Conservation (phyloP, 2,113 vertebrate species). For the Oncorhynchus gorbuscha region DNA sequence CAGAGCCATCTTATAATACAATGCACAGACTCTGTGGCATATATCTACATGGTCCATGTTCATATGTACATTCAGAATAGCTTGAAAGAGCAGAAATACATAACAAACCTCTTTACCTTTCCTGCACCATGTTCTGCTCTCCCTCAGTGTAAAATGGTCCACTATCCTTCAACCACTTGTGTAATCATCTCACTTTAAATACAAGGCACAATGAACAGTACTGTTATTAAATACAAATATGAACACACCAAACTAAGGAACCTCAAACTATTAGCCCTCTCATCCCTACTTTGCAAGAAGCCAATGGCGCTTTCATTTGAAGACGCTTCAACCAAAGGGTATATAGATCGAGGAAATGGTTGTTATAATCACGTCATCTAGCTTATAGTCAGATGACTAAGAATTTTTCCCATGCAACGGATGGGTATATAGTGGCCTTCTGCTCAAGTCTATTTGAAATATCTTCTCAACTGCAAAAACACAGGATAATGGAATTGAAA, state of each 20-base stretch:
- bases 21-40: slow-evolving; percentile 99
- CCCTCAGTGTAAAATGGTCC: slow-evolving; percentile 53
- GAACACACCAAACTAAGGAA: slow-evolving; percentile 84
- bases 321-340: slow-evolving; percentile 62
- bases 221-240: slow-evolving; percentile 92
- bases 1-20: slow-evolving; percentile 98
- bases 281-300: slow-evolving; percentile 76
- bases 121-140: slow-evolving; percentile 43
- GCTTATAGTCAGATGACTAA: slow-evolving; percentile 38
- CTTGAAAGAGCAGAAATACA: slow-evolving; percentile 90
- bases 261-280: slow-evolving; percentile 77
- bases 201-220: slow-evolving; percentile 99
- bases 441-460: slow-evolving; percentile 49
- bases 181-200: slow-evolving; percentile 76
- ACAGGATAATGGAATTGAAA: slow-evolving; percentile 3
- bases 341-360: slow-evolving; percentile 53
- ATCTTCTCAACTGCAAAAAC: slow-evolving; percentile 13
- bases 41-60: slow-evolving; percentile 94
- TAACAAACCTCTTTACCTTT: slow-evolving; percentile 73
- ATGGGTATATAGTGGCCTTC: slow-evolving; percentile 42
- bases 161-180: slow-evolving; percentile 49
- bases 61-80: slow-evolving; percentile 96
- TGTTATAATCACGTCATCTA: slow-evolving; percentile 37
- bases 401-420: neutral
- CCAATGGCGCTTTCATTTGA: slow-evolving; percentile 46